These are phyloP conservation scores for Macropodus opercularis DNA, from an alignment of 2,797 vertebrate genomes.

Conservation along the genomic window DNA sequence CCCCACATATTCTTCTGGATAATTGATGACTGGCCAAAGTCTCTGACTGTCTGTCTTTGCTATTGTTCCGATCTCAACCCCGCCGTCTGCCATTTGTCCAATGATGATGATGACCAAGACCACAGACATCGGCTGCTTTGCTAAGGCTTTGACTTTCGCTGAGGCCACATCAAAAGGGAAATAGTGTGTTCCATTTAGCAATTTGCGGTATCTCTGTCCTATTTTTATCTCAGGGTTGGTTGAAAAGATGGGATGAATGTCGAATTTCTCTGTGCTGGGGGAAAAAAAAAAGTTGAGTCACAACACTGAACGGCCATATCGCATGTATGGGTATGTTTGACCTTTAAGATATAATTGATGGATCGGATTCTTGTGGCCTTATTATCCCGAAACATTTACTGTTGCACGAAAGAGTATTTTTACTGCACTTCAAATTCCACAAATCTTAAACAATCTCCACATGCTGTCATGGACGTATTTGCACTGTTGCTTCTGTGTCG, in stretches of 20 bases:
- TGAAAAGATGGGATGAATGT: constrained; percentile 55
- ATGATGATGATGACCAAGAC: constrained; percentile 54
- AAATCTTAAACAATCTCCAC: background rate
- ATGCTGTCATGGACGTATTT: background rate
- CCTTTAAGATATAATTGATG: constrained; percentile 61
- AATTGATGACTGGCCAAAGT: constrained; percentile 79
- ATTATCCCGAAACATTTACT: constrained; percentile 44
- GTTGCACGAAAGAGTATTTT: constrained; percentile 29
- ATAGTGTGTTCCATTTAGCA: constrained; percentile 35
- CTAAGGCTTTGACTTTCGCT: constrained; percentile 43
- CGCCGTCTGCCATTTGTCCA: constrained; percentile 55
- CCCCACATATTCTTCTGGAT: constrained; percentile 63
- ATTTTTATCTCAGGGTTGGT: constrained; percentile 32
- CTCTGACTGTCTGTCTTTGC: constrained; percentile 61
- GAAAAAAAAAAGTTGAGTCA: constrained; percentile 17
- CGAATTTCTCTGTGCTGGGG: constrained; percentile 30
- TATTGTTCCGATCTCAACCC: constrained; percentile 67
- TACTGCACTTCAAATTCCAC: constrained; percentile 9
- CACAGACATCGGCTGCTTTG: constrained; percentile 45
- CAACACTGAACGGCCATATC: constrained; percentile 17
- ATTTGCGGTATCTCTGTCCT: constrained; percentile 46
- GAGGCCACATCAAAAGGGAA: constrained; percentile 44
- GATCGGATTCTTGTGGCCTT: constrained; percentile 40
- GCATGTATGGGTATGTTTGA: constrained; percentile 41
- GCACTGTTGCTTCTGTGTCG: background rate